Base-by-base conservation (phyloP, 1,140 invertebrate species). In the Drosophila ogumai region DNA sequence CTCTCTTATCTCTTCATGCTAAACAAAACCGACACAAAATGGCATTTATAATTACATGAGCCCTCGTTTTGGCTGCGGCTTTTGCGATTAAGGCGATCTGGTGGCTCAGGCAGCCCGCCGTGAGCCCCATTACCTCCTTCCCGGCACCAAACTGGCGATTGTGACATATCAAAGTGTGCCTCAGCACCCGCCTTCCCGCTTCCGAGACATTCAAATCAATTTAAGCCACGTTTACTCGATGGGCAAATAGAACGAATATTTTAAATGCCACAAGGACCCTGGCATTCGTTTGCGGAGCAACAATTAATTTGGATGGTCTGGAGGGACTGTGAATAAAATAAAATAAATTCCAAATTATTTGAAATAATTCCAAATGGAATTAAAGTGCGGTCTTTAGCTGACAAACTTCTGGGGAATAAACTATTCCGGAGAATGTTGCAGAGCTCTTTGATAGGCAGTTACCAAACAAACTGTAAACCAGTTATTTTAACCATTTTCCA, bases 31-130 rank as follows among this genome's bases (percentile, higher is more conserved):
- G 68, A 68, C 68, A 75, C 55, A 73, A 82, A 69, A 71, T 76
- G 76, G 50, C 71, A 84, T 80, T 78, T 75, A 84, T 84, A 84
- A 84, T 84, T 84, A 84, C 81, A 76, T 84, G 66, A 84, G 65
- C 65, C 75, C 71, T 41, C 44, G 75, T 56, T 65, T 58, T 82
- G 65, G 65, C 49, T 75, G 80, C 46, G 63, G 64, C 59, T 79
- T 79, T 75, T 75, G 31, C 75, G 74, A 82, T 82, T 79, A 75
- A 79, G 61, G 52, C 75, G 67, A 56, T 71, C 67, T 31, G 55
- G 22, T 22, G 31, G 17, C 6, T n/a, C 17, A 6, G 17, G 17
- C 3, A 56, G 12, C 17, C 28, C 10, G n/a, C 38, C 17, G n/a
- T 34, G 34, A 12, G 13, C 19, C 25, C 25, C 17, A 6, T 36